Evolutionary conservation across 2,888 invertebrate genomes (phyloP).

Genomic region (Hemistola chrysoprasaria): DNA sequence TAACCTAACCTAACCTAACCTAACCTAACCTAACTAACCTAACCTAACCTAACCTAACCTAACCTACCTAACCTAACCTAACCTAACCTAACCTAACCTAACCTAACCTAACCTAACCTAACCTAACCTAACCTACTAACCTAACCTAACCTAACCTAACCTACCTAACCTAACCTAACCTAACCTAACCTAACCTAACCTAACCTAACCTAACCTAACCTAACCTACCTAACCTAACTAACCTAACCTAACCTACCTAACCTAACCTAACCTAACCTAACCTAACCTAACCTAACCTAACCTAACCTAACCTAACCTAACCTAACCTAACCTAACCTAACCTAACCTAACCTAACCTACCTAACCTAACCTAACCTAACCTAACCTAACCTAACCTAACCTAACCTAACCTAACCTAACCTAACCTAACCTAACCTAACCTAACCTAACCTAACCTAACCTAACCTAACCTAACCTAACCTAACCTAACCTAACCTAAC

Average conservation of each 20-base stretch:
- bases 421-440: slow-evolving; percentile 36
- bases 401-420: slow-evolving; percentile 35
- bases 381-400: slow-evolving; percentile 36
- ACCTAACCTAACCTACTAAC: slow-evolving; percentile 5
- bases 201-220: slow-evolving; percentile 9
- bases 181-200: slow-evolving; percentile 9
- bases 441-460: slow-evolving; percentile 37
- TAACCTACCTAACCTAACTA: slow-evolving; percentile 9
- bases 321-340: slow-evolving; percentile 19
- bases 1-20: slow-evolving; percentile 9
- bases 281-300: slow-evolving; percentile 9
- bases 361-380: slow-evolving; percentile 29
- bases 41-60: slow-evolving; percentile 17
- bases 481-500: slow-evolving; percentile 27
- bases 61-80: slow-evolving; percentile 9
- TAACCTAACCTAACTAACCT: slow-evolving; percentile 10
- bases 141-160: slow-evolving; percentile 3
- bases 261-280: slow-evolving; percentile 9
- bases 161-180: slow-evolving; percentile 8
- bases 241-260: slow-evolving; percentile 9
- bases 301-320: slow-evolving; percentile 9
- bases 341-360: slow-evolving; percentile 33
- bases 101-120: slow-evolving; percentile 9
- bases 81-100: slow-evolving; percentile 9
- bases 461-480: slow-evolving; percentile 31